These are phyloP conservation scores for Drosophila meridiana DNA, from an alignment of 2,888 invertebrate species.

Conservation along the genomic window DNA sequence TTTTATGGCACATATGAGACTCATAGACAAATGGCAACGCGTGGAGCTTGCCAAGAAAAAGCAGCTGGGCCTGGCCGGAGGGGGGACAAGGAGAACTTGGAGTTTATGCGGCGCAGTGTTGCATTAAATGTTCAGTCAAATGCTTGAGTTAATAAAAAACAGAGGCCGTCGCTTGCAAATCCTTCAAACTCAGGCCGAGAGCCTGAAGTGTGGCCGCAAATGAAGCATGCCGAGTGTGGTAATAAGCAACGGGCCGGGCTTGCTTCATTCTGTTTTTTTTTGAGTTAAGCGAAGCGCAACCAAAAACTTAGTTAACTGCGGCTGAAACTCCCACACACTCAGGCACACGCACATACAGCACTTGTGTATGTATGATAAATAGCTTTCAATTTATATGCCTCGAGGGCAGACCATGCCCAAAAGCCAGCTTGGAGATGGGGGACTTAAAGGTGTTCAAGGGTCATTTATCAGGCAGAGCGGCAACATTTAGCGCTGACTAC, in stretches of 20 bases:
- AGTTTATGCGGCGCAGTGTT: conserved; percentile 80
- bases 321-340: conserved; percentile 27
- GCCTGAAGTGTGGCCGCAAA: conserved; percentile 69
- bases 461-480: conserved; percentile 82
- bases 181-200: conserved; percentile 60
- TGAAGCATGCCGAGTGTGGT: conserved; percentile 69
- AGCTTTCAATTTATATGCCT: conserved; percentile 83
- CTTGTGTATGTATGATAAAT: conserved; percentile 79
- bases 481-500: conserved; percentile 73
- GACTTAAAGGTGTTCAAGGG: conserved; percentile 81
- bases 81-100: not conserved
- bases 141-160: conserved; percentile 74
- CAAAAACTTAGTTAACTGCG: conserved; percentile 77
- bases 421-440: conserved; percentile 36
- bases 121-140: conserved; percentile 79
- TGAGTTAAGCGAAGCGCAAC: conserved; percentile 61
- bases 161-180: conserved; percentile 42
- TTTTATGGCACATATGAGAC: conserved; percentile 80
- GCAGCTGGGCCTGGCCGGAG: not conserved
- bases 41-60: conserved; percentile 57
- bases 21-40: conserved; percentile 59
- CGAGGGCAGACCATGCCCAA: conserved; percentile 61
- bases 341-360: conserved; percentile 30
- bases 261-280: conserved; percentile 11
- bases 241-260: conserved; percentile 54